A percentile compares a stretch with the other conserved stretches of the same genome.
Evolutionary conservation across 1,140 invertebrate species (phyloP).

Genomic region (Caenorhabditis briggsae): DNA sequence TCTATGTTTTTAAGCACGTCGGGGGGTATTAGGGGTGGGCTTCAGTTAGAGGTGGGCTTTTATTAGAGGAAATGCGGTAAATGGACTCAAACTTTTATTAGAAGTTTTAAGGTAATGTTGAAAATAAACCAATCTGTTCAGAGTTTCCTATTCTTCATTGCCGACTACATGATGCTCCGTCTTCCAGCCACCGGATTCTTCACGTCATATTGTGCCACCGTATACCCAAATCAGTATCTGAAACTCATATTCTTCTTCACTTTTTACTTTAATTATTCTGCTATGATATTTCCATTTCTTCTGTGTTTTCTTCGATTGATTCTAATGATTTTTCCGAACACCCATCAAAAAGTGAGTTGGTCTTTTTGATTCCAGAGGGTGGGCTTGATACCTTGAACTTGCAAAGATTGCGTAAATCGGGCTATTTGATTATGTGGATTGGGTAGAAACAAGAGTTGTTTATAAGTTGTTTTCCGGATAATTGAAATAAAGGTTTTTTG

Average conservation of each 20-base stretch:
- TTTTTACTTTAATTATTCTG: constrained; percentile 44
- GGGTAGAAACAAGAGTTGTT: background rate
- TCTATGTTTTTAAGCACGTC: too few relatives aligned
- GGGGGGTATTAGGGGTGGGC: too few relatives aligned
- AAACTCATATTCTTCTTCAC: constrained; percentile 36
- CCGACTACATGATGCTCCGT: constrained; percentile 41
- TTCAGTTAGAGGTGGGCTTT: too few relatives aligned
- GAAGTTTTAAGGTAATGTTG: too few relatives aligned
- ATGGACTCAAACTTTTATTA: too few relatives aligned
- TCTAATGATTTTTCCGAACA: constrained; percentile 47
- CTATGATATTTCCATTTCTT: constrained; percentile 21
- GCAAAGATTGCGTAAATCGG: background rate
- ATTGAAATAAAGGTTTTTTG: background rate
- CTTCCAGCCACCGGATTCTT: constrained; percentile 17
- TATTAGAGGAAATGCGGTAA: too few relatives aligned
- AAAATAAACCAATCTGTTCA: background rate
- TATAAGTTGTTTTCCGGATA: constrained; percentile 9
- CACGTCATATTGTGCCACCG: constrained; percentile 25
- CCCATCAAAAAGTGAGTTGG: constrained; percentile 9
- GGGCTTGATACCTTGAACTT: constrained; percentile 23
- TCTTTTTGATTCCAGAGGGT: background rate
- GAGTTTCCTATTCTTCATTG: constrained; percentile 24
- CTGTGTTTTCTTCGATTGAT: constrained; percentile 18
- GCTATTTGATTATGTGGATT: background rate
- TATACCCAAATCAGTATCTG: constrained; percentile 33